Conservation (phyloP, 2,888 invertebrate genomes). For the Mimumesa dahlbomi region DNA sequence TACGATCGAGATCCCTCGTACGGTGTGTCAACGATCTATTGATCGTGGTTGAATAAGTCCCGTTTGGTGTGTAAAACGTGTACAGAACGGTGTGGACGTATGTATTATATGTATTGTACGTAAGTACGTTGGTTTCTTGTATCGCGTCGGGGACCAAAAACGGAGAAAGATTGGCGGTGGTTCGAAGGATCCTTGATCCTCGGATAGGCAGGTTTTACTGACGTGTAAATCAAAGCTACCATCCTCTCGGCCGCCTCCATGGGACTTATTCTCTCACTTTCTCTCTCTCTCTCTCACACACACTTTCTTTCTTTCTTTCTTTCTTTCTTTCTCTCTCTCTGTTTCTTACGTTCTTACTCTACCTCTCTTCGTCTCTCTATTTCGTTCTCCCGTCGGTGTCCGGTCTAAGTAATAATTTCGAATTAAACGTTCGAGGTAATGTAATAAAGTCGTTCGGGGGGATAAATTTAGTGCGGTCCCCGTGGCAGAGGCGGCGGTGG, state of each 20-base stretch:
- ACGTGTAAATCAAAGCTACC: conserved; percentile 70
- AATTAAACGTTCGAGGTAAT: conserved; percentile 77
- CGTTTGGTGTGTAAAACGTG: no score
- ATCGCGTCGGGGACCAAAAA: no score
- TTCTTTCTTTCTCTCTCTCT: conserved; percentile 9
- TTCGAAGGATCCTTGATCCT: conserved; percentile 46
- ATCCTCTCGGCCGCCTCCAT: conserved; percentile 37
- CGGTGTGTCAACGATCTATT: not conserved
- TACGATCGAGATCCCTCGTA: no score
- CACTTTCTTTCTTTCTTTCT: not conserved
- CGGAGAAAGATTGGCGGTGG: conserved; percentile 16
- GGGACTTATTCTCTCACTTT: conserved; percentile 11
- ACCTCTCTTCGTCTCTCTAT: not conserved
- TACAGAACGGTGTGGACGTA: no score
- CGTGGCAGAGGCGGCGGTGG: conserved; percentile 48
- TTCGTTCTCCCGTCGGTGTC: conserved; percentile 33
- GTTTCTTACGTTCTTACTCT: conserved; percentile 12
- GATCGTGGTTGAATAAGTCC: no score
- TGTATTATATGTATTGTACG: no score
- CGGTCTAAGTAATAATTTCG: conserved; percentile 76
- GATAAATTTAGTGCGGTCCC: conserved; percentile 76
- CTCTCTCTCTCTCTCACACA: conserved; percentile 11
- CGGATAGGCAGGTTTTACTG: conserved; percentile 60
- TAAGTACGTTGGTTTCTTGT: no score
- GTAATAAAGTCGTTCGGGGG: conserved; percentile 77